phyloP scores from a whole-genome alignment of 2,113 vertebrate genomes.

The Elaphurus davidianus region DNA sequence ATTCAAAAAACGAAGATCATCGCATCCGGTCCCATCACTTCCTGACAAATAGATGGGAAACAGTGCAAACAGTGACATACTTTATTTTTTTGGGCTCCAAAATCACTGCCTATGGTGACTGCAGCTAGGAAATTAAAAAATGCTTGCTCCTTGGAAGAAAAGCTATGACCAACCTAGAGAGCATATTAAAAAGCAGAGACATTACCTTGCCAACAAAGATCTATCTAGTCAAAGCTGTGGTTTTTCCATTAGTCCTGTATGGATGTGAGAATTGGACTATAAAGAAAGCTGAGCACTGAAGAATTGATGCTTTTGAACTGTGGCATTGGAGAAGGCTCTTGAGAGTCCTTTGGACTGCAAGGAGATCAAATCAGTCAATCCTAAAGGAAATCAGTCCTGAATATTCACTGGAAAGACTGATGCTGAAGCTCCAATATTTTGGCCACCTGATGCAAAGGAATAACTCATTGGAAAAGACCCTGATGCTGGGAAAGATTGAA shows the following conservation, averaged over 20 bases:
- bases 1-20: neutral
- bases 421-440: neutral
- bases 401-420: neutral
- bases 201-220: neutral
- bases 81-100: neutral
- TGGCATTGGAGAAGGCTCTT: neutral
- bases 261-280: neutral
- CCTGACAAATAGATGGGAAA: neutral
- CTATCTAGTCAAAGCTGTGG: neutral
- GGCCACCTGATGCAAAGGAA: neutral
- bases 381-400: neutral
- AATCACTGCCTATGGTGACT: neutral
- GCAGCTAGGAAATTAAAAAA: neutral
- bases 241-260: neutral
- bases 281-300: neutral
- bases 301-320: neutral
- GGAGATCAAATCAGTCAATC: neutral
- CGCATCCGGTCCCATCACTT: neutral
- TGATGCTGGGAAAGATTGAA: neutral
- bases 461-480: neutral
- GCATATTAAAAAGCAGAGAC: neutral
- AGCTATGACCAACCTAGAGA: neutral
- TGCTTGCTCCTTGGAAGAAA: neutral
- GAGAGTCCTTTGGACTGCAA: neutral
- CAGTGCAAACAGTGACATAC: neutral